Percentiles rank a stretch among this genome's conserved stretches.
Conservation (phyloP, 2,113 vertebrate species). For the Thamnaconus septentrionalis region DNA sequence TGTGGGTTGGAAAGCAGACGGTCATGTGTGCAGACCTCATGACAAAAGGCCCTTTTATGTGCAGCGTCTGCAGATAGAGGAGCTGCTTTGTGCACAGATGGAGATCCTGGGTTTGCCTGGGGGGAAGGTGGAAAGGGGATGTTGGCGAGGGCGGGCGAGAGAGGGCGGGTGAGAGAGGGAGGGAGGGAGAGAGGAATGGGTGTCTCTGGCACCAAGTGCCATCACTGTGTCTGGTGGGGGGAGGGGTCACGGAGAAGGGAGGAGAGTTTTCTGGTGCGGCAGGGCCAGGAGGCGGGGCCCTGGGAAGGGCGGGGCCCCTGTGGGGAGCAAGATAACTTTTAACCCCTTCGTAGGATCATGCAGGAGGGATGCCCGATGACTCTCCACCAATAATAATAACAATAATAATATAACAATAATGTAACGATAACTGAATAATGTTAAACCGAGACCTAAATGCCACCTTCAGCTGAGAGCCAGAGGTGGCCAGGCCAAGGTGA, state of each 20-base stretch:
- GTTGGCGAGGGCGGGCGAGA: slow-evolving; percentile 39
- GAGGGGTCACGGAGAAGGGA: slow-evolving; percentile 57
- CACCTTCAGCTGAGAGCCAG: no score
- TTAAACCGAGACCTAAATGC: no score
- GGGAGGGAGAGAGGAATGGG: slow-evolving; percentile 49
- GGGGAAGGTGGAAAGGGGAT: slow-evolving; percentile 59
- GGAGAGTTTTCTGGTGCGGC: slow-evolving; percentile 46
- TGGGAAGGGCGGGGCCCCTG: not conserved
- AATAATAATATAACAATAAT: no score
- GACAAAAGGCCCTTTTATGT: slow-evolving; percentile 85
- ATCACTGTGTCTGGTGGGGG: slow-evolving; percentile 74
- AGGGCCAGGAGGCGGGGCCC: slow-evolving; percentile 53
- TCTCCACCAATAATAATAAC: no score
- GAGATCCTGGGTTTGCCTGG: slow-evolving; percentile 75
- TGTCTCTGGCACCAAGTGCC: slow-evolving; percentile 72
- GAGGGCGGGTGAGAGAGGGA: slow-evolving; percentile 28
- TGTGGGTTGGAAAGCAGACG: slow-evolving; percentile 72
- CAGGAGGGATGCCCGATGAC: no score
- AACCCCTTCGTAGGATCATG: slow-evolving; percentile 23
- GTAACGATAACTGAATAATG: no score
- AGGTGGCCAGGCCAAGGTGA: no score
- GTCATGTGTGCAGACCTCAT: slow-evolving; percentile 78
- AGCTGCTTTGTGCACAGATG: slow-evolving; percentile 79
- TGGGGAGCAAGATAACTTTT: slow-evolving; percentile 28
- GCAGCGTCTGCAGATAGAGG: slow-evolving; percentile 79